Conservation (phyloP, 2,113 vertebrate species). For the Rhabdornis inornatus region DNA sequence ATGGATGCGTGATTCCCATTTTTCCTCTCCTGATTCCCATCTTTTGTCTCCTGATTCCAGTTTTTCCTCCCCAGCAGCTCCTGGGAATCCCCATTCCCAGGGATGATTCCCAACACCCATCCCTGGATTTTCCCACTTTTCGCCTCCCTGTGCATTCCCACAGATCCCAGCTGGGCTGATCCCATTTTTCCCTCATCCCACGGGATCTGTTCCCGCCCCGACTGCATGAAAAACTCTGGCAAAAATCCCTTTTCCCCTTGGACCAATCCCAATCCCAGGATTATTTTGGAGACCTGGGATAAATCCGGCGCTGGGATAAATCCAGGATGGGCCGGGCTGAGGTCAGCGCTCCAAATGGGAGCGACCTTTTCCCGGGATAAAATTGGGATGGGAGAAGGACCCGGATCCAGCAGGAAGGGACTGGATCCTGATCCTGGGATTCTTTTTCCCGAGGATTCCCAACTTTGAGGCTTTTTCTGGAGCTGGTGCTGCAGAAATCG, state of each 20-base stretch:
- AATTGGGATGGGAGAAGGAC: background rate
- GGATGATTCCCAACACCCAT: background rate
- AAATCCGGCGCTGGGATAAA: background rate
- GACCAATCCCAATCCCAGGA: background rate
- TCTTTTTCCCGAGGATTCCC: background rate
- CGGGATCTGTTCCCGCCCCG: background rate
- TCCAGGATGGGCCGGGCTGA: background rate
- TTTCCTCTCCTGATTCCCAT: background rate
- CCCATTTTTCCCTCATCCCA: background rate
- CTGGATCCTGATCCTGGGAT: accelerated
- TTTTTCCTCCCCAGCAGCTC: background rate
- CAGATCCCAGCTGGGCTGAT: background rate
- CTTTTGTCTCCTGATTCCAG: background rate
- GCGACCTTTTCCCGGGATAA: background rate
- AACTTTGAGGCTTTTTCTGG: background rate
- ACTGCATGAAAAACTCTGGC: accelerated
- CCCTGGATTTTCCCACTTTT: background rate
- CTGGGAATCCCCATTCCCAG: background rate
- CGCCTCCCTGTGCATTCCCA: background rate
- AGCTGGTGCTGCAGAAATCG: accelerated
- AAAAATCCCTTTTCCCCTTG: background rate
- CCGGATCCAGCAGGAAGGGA: background rate
- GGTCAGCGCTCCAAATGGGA: background rate
- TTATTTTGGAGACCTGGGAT: background rate
- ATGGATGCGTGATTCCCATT: no score